Conservation (phyloP, 2,113 vertebrate genomes). For the Laterallus jamaicensis region DNA sequence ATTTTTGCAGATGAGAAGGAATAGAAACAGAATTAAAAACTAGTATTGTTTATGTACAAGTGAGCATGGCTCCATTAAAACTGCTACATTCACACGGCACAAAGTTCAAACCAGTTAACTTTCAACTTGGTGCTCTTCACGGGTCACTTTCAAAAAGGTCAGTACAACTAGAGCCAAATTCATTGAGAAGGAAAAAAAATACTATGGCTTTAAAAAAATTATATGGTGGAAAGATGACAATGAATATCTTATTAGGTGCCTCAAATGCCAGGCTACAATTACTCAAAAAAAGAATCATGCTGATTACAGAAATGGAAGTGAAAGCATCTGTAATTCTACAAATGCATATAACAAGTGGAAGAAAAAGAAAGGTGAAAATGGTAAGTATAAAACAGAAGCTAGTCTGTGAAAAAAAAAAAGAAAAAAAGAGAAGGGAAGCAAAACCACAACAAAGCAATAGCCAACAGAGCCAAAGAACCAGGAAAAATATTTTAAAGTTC, state of each 20-base stretch:
- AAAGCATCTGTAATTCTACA: background rate
- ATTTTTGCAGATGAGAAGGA: background rate
- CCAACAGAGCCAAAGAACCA: background rate
- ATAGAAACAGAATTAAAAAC: background rate
- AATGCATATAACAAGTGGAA: background rate
- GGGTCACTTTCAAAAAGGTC: background rate
- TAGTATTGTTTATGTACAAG: background rate
- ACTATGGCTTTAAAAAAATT: no score
- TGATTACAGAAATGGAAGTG: background rate
- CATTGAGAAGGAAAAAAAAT: background rate
- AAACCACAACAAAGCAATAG: background rate
- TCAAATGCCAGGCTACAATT: background rate
- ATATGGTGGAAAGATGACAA: background rate
- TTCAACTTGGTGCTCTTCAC: background rate
- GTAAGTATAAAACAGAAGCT: background rate
- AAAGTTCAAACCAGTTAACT: background rate
- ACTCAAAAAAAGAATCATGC: background rate
- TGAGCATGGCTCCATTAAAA: background rate
- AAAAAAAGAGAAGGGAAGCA: background rate
- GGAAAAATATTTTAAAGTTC: background rate
- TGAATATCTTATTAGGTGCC: rapidly evolving
- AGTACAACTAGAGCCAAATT: background rate
- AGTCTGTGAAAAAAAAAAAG: background rate
- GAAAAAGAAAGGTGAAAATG: background rate
- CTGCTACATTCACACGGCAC: background rate